phyloP scores from a whole-genome alignment of 2,113 vertebrate genomes.

The Micronycteris hirsuta region DNA sequence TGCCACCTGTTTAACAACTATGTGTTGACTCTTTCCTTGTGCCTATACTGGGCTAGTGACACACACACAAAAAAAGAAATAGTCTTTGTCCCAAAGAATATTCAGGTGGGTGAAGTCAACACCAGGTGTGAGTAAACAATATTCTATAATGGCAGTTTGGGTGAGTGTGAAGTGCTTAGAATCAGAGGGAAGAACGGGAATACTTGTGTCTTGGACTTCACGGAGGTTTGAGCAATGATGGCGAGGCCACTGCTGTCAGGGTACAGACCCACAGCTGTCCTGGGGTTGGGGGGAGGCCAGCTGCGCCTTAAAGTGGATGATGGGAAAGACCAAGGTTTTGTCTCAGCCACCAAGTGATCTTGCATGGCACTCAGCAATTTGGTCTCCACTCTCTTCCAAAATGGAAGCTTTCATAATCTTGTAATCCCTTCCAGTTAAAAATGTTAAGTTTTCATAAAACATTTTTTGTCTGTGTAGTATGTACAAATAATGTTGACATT shows the following conservation, averaged over 20 bases:
- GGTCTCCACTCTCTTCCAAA: neutral
- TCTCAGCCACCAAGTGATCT: neutral
- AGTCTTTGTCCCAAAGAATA: neutral
- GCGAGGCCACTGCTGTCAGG: rapidly evolving
- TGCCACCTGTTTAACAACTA: neutral
- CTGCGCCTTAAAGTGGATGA: neutral
- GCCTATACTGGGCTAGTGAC: neutral
- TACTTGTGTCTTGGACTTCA: neutral
- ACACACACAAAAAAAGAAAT: neutral
- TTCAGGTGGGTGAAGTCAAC: neutral
- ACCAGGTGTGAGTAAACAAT: neutral
- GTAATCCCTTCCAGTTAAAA: neutral
- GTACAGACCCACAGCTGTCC: neutral
- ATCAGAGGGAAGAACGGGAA: neutral
- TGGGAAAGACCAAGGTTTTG: neutral
- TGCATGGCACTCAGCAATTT: neutral
- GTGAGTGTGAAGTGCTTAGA: neutral
- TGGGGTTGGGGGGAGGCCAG: neutral
- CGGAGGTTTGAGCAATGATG: neutral
- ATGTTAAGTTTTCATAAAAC: neutral
- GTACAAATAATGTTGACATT: neutral
- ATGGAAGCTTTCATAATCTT: neutral
- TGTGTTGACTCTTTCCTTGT: neutral
- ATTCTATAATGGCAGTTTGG: neutral
- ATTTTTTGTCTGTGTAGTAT: neutral